Percentiles rank a stretch among this genome's conserved stretches.
Conservation (phyloP, 2,113 vertebrate species). For the Vidua chalybeata region DNA sequence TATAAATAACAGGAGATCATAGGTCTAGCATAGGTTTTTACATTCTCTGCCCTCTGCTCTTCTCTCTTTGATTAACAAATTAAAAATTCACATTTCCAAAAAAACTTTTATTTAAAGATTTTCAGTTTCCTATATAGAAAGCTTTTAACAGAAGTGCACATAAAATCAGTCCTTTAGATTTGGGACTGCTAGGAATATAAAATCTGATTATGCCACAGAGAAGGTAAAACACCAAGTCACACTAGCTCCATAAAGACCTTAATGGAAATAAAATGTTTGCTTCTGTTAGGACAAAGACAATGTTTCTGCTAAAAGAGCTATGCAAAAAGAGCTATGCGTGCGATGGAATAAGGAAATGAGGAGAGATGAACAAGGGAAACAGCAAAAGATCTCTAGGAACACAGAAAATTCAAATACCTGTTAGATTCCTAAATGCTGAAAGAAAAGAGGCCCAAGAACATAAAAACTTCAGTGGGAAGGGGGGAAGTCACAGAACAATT, state of each 20-base stretch:
- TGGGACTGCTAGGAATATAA: not conserved
- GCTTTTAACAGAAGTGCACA: not conserved
- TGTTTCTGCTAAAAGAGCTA: not conserved
- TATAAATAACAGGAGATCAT: conserved; percentile 40
- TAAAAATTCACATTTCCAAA: not conserved
- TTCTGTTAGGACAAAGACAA: not conserved
- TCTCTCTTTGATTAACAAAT: not conserved
- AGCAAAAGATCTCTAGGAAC: not conserved
- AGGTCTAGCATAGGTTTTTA: not conserved
- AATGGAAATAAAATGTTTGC: not conserved
- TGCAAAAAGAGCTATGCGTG: not conserved
- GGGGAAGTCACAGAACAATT: not conserved
- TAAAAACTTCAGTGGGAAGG: not conserved
- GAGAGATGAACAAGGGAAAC: not conserved
- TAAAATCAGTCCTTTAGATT: not conserved
- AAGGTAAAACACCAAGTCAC: not conserved
- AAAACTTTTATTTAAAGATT: not conserved
- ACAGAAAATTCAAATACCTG: not conserved
- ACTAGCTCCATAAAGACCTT: not conserved
- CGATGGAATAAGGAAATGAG: not conserved
- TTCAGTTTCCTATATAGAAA: not conserved
- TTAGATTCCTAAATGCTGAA: not conserved
- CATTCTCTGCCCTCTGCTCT: not conserved
- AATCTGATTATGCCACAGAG: not conserved
- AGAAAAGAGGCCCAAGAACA: not conserved